phyloP scores from a whole-genome alignment of 1,140 invertebrate species.

The Achatina immaculata region DNA sequence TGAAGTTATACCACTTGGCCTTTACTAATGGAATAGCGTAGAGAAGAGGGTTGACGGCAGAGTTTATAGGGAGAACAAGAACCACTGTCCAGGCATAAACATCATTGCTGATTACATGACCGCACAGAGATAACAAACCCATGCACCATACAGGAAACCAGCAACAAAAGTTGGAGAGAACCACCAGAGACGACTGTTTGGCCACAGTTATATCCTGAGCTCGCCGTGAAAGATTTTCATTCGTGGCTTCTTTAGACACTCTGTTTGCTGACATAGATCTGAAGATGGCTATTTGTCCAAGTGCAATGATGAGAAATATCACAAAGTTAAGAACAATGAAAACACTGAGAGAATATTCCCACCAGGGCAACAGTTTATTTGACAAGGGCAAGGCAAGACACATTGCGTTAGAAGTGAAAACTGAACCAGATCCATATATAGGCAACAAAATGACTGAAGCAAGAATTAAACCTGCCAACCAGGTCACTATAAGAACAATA shows the following conservation, averaged over 20 bases:
- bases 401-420: constrained; percentile 21
- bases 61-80: constrained; percentile 49
- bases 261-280: neutral
- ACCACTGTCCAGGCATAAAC: constrained; percentile 46
- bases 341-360: constrained; percentile 32
- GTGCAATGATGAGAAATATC: constrained; percentile 31
- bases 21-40: constrained; percentile 38
- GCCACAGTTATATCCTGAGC: constrained; percentile 52
- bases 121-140: constrained; percentile 45
- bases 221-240: constrained; percentile 38
- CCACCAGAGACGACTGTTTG: constrained; percentile 46
- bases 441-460: neutral
- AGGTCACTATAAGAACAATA: neutral
- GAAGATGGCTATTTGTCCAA: constrained; percentile 31
- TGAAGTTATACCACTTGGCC: constrained; percentile 4
- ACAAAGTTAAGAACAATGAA: constrained; percentile 42
- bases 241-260: neutral
- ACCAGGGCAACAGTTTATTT: neutral
- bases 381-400: constrained; percentile 37
- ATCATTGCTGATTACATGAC: constrained; percentile 34
- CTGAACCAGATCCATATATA: neutral
- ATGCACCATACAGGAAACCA: constrained; percentile 54
- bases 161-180: constrained; percentile 48
- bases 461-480: neutral
- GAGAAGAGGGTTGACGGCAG: constrained; percentile 48